Evolutionary conservation across 2,113 vertebrate species (phyloP).

Genomic region (Lycocorax pyrrhopterus): DNA sequence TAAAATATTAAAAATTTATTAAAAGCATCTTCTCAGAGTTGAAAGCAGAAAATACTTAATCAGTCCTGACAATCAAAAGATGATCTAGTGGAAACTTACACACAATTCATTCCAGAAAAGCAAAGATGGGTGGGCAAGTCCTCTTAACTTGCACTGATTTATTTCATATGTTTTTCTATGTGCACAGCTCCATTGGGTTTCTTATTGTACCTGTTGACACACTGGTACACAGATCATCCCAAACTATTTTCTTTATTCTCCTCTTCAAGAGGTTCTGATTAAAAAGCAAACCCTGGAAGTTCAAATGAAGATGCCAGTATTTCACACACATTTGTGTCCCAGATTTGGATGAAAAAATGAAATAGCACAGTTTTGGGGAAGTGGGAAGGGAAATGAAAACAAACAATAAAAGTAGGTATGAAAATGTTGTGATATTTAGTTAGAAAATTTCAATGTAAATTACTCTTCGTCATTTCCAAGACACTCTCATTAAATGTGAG

Average conservation of each 20-base stretch:
- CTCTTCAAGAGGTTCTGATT: neutral
- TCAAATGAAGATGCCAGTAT: neutral
- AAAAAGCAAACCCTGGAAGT: neutral
- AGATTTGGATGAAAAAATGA: neutral
- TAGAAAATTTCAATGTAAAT: neutral
- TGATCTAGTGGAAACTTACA: constrained; percentile 22
- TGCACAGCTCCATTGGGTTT: neutral
- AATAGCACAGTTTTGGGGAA: neutral
- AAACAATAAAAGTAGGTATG: neutral
- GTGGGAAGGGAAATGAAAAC: neutral
- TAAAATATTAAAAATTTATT: constrained; percentile 53
- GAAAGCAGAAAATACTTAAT: constrained; percentile 48
- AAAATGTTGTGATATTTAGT: neutral
- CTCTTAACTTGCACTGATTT: neutral
- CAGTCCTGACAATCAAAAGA: constrained; percentile 29
- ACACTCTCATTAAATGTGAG: neutral
- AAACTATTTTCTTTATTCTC: neutral
- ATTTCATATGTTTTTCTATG: neutral
- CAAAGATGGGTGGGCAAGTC: neutral
- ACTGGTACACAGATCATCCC: neutral
- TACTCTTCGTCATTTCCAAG: neutral
- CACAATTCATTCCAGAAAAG: constrained; percentile 4
- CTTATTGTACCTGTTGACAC: neutral
- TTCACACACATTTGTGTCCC: neutral
- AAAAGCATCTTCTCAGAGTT: constrained; percentile 44